phyloP scores from a whole-genome alignment of 2,888 invertebrate genomes.

The Sphecodes monilicornis region DNA sequence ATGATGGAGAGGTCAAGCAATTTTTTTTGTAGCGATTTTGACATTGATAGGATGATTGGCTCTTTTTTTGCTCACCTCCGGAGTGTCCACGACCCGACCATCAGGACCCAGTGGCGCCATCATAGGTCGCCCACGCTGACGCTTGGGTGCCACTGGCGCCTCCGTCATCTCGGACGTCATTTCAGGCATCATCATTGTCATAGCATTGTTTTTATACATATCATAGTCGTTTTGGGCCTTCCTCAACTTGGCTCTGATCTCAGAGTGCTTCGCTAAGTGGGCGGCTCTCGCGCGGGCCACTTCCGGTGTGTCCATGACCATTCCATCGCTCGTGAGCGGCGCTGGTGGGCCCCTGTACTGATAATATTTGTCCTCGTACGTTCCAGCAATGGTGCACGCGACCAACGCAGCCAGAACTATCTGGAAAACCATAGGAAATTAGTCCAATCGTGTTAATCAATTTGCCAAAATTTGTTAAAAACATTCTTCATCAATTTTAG shows the following conservation, averaged over 20 bases:
- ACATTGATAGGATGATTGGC: background rate
- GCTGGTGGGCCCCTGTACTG: constrained; percentile 75
- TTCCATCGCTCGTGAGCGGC: constrained; percentile 74
- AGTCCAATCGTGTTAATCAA: background rate
- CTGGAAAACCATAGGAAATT: constrained; percentile 44
- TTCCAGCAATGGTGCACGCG: constrained; percentile 35
- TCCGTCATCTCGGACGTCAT: constrained; percentile 17
- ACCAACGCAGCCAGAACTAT: constrained; percentile 46
- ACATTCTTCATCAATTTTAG: too few species aligned
- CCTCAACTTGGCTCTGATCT: constrained; percentile 64
- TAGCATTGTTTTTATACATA: constrained; percentile 41
- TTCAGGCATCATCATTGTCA: constrained; percentile 8
- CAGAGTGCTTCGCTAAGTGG: constrained; percentile 74
- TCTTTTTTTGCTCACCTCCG: constrained; percentile 64
- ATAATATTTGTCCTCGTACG: constrained; percentile 39
- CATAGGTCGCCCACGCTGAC: constrained; percentile 45
- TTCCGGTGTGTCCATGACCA: constrained; percentile 78
- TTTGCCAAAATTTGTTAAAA: background rate
- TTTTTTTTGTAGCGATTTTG: background rate
- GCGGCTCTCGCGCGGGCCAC: constrained; percentile 75
- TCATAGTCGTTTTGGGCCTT: constrained; percentile 45
- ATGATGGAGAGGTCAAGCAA: background rate
- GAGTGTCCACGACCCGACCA: constrained; percentile 70
- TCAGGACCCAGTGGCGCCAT: constrained; percentile 69
- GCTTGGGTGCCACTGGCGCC: constrained; percentile 20